These are phyloP conservation scores for Spongia lamella DNA, from an alignment of 37 sponge, comb jelly and placozoan species.

Conservation along the genomic window DNA sequence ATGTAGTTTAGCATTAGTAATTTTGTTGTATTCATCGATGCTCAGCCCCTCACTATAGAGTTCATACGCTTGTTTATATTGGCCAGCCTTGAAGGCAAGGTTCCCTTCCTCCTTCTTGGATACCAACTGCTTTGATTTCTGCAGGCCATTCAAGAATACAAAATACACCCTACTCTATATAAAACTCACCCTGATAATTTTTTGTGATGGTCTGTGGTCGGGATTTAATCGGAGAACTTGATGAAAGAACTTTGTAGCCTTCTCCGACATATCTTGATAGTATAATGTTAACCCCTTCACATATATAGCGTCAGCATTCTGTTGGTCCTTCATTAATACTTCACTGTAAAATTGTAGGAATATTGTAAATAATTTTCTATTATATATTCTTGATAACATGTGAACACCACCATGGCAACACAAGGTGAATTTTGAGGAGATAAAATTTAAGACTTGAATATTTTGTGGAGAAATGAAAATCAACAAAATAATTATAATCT, in stretches of 20 bases:
- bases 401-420: too few species aligned
- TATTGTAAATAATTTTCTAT: not conserved
- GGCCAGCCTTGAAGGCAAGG: constrained; percentile 51
- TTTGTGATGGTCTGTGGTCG: constrained; percentile 77
- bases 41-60: constrained; percentile 85
- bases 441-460: too few species aligned
- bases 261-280: constrained; percentile 88
- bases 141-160: not conserved
- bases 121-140: constrained; percentile 80
- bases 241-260: constrained; percentile 68
- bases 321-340: constrained; percentile 59
- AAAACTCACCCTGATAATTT: constrained; percentile 41
- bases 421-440: too few species aligned
- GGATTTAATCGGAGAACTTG: constrained; percentile 81
- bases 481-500: too few species aligned
- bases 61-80: constrained; percentile 61
- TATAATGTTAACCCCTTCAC: constrained; percentile 87
- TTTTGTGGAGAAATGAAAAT: too few species aligned
- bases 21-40: constrained; percentile 80
- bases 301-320: constrained; percentile 93
- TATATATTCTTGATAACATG: too few species aligned
- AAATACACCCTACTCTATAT: too few species aligned
- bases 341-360: constrained; percentile 59
- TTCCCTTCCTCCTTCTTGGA: constrained; percentile 92
- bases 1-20: constrained; percentile 91